phyloP scores from a whole-genome alignment of 2,113 vertebrate genomes.

The Felis chaus region DNA sequence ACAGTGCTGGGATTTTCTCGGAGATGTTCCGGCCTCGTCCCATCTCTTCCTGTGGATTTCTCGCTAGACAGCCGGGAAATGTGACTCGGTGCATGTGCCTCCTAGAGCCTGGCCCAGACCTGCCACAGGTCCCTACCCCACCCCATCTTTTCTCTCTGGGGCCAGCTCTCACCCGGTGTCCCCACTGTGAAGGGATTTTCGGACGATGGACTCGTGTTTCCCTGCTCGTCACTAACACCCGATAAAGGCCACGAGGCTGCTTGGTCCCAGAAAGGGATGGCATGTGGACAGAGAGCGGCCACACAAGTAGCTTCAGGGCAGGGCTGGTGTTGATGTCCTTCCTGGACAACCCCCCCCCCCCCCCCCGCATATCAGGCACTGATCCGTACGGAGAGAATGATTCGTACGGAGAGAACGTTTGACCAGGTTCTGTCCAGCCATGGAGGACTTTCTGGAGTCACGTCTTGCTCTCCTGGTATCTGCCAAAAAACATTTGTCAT shows the following conservation, averaged over 20 bases:
- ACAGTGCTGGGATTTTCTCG: too few relatives aligned
- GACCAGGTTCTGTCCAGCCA: neutral
- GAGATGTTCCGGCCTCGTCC: too few relatives aligned
- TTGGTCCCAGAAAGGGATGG: too few relatives aligned
- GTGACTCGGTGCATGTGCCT: neutral
- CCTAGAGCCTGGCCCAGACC: too few relatives aligned
- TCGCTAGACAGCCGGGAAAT: neutral
- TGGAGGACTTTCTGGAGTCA: neutral
- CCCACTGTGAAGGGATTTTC: neutral
- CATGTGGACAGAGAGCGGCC: too few relatives aligned
- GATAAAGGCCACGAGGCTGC: neutral
- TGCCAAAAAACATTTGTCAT: neutral
- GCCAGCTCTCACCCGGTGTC: neutral
- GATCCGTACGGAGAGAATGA: too few relatives aligned
- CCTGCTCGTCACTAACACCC: neutral
- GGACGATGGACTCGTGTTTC: rapidly evolving
- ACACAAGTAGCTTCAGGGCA: too few relatives aligned
- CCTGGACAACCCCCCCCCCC: rapidly evolving
- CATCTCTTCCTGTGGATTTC: too few relatives aligned
- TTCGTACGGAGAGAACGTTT: too few relatives aligned
- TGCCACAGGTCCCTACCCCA: too few relatives aligned
- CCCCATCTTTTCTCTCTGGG: too few relatives aligned
- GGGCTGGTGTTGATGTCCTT: rapidly evolving
- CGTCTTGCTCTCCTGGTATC: neutral
- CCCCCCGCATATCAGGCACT: too few relatives aligned